Conservation (phyloP, 2,888 invertebrate species). For the Nomada fucata region DNA sequence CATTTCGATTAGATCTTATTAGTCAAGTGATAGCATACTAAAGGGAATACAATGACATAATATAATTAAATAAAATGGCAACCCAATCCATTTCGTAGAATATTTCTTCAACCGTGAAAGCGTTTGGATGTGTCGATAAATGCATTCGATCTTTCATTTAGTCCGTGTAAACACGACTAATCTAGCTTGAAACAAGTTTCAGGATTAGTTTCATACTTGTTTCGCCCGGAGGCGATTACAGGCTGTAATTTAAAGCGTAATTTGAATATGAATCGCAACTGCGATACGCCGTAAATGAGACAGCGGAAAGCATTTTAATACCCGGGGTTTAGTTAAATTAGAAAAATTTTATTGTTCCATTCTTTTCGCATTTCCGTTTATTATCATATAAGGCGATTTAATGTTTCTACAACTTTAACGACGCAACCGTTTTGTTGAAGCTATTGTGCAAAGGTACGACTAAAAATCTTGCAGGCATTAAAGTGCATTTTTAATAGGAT, state of each 20-base stretch:
- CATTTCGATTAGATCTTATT: no score
- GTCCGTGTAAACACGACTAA: slow-evolving; percentile 51
- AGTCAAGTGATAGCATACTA: no score
- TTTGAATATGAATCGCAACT: slow-evolving; percentile 26
- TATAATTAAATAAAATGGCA: no score
- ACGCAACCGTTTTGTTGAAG: no score
- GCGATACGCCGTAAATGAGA: slow-evolving; percentile 12
- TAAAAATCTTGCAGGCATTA: no score
- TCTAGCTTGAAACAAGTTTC: slow-evolving; percentile 57
- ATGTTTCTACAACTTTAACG: no score
- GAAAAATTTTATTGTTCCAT: background rate
- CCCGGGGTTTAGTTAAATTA: background rate
- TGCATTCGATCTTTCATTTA: slow-evolving; percentile 9
- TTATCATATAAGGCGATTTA: background rate
- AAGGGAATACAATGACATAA: no score
- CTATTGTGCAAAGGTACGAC: no score
- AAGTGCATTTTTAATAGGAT: no score
- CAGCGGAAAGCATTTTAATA: background rate
- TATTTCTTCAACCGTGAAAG: background rate
- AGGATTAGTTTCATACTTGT: slow-evolving; percentile 62
- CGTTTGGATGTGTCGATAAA: slow-evolving; percentile 18
- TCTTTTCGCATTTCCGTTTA: background rate
- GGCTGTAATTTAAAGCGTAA: slow-evolving; percentile 22
- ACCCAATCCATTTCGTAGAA: no score
- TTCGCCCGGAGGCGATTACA: slow-evolving; percentile 51